Conservation (phyloP, 2,113 vertebrate genomes). For the Pygoscelis adeliae region DNA sequence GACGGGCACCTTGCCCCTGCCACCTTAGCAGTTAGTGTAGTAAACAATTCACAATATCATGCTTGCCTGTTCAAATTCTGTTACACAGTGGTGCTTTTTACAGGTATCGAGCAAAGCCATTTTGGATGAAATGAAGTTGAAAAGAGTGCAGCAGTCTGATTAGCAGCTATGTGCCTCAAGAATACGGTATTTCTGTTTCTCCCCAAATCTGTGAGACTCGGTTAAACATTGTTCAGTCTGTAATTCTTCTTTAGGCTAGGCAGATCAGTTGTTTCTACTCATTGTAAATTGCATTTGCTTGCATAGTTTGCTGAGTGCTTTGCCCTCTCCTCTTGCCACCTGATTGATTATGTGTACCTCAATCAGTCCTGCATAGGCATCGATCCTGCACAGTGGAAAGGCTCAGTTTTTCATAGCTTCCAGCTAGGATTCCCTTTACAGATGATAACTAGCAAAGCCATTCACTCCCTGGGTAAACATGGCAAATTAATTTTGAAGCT, state of each 20-base stretch:
- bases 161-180: neutral
- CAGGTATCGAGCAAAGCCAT: neutral
- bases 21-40: neutral
- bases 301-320: neutral
- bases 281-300: neutral
- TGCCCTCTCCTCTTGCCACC: neutral
- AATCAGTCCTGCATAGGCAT: neutral
- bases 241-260: neutral
- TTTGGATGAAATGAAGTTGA: neutral
- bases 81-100: neutral
- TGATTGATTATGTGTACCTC: neutral
- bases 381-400: neutral
- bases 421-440: neutral
- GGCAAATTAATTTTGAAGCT: neutral
- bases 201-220: neutral
- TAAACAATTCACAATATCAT: neutral
- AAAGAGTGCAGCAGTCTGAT: neutral
- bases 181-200: neutral
- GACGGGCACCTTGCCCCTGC: neutral
- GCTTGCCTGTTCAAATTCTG: neutral
- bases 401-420: neutral
- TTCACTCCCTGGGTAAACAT: neutral
- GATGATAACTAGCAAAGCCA: neutral
- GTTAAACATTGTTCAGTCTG: conserved; percentile 10
- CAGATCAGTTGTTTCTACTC: neutral